Conservation (phyloP, 1,140 invertebrate genomes). For the Hesperophylax magnus region DNA sequence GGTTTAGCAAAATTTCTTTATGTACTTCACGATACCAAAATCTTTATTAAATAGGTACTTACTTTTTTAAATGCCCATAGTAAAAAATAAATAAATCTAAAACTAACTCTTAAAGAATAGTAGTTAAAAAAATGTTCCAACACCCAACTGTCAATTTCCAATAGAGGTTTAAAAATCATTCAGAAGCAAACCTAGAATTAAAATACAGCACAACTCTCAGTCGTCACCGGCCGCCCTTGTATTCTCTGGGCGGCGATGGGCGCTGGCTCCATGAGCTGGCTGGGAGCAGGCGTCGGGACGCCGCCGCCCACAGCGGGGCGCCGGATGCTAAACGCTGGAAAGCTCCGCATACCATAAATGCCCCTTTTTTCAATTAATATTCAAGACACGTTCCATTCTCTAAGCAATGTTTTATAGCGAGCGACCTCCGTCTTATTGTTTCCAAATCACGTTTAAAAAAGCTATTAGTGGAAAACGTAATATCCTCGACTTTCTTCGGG, state of each 20-base stretch:
- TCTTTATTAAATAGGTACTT: no score
- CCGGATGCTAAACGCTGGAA: conserved; percentile 35
- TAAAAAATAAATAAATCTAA: no score
- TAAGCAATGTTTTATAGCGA: conserved; percentile 22
- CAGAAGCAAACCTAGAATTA: no score
- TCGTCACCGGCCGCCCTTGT: neutral
- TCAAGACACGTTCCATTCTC: conserved; percentile 54
- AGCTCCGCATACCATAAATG: conserved; percentile 32
- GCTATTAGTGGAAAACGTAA: conserved; percentile 10
- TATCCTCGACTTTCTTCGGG: neutral
- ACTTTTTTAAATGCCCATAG: no score
- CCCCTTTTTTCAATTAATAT: conserved; percentile 55
- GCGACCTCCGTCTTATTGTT: conserved; percentile 30
- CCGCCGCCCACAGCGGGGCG: conserved; percentile 26
- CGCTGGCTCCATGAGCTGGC: neutral
- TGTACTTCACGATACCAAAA: no score
- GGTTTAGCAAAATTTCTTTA: no score
- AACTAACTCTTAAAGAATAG: no score
- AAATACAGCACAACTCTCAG: no score
- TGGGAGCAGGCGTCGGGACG: conserved; percentile 20
- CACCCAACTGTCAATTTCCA: no score
- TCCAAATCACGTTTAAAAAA: conserved; percentile 25
- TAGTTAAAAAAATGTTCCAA: no score
- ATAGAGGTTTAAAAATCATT: no score
- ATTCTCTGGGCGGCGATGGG: neutral